These are phyloP conservation scores for Noctua pronuba DNA, from an alignment of 2,888 invertebrate species.

Conservation along the genomic window DNA sequence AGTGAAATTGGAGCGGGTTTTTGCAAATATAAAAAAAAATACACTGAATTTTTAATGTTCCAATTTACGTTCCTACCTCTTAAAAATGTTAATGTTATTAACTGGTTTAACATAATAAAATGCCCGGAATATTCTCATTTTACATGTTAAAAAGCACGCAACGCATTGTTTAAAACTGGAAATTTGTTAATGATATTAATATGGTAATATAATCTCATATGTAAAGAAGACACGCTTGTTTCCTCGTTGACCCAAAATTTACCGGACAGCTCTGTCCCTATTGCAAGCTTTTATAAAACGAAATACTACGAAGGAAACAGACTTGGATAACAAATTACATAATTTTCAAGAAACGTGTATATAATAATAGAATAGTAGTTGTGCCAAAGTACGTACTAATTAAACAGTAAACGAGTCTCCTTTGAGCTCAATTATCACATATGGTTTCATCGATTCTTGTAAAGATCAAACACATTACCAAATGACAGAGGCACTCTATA, in stretches of 20 bases:
- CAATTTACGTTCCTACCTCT: conserved; percentile 29
- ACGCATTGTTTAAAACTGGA: conserved; percentile 45
- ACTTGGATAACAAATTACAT: conserved; percentile 1
- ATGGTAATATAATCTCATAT: conserved; percentile 57
- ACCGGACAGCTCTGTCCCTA: conserved; percentile 9
- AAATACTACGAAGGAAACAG: background rate
- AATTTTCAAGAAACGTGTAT: conserved; percentile 7
- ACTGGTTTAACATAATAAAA: conserved; percentile 36
- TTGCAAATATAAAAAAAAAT: conserved; percentile 17
- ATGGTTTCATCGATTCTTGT: conserved; percentile 1
- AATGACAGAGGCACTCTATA: conserved; percentile 9
- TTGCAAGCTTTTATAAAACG: conserved; percentile 10
- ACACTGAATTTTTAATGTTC: conserved; percentile 27
- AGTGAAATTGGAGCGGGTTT: conserved; percentile 18
- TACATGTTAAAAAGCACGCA: conserved; percentile 36
- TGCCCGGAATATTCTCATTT: conserved; percentile 28
- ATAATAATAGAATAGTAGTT: background rate
- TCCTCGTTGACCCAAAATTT: conserved; percentile 45
- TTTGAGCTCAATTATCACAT: conserved; percentile 42
- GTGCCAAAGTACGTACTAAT: conserved; percentile 11
- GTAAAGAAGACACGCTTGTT: conserved; percentile 50
- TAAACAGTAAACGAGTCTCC: conserved; percentile 20
- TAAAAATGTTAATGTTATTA: conserved; percentile 32
- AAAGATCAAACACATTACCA: conserved; percentile 19
- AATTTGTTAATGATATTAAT: conserved; percentile 55